phyloP scores from a whole-genome alignment of 2,888 invertebrate genomes.

The Halocaridina rubra region DNA sequence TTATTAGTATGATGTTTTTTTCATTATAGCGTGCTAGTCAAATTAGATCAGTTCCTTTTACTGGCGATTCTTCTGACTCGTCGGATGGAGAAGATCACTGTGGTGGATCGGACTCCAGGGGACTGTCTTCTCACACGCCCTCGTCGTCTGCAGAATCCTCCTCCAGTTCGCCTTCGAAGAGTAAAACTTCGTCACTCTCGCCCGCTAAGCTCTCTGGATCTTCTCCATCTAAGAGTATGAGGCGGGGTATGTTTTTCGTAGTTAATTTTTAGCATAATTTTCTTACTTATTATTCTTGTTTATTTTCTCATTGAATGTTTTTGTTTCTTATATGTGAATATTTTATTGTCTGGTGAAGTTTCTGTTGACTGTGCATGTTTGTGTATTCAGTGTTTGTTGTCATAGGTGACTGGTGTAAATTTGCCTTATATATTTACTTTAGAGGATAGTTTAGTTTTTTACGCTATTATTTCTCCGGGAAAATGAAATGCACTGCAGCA shows the following conservation, averaged over 20 bases:
- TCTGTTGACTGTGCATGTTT: too few species aligned
- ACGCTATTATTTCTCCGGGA: too few species aligned
- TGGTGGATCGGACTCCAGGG: constrained; percentile 66
- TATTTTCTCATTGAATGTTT: too few species aligned
- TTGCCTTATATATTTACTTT: too few species aligned
- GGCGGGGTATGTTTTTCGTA: constrained; percentile 66
- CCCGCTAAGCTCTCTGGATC: constrained; percentile 64
- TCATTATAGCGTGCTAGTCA: constrained; percentile 85
- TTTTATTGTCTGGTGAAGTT: too few species aligned
- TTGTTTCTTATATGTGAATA: too few species aligned
- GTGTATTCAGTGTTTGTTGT: too few species aligned
- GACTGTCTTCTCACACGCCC: constrained; percentile 63
- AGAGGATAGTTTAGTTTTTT: too few species aligned
- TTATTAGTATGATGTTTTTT: not conserved
- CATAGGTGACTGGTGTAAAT: too few species aligned
- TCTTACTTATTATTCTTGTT: too few species aligned
- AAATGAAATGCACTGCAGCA: too few species aligned
- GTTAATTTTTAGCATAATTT: too few species aligned
- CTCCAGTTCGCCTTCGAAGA: constrained; percentile 63
- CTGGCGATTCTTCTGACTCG: constrained; percentile 93
- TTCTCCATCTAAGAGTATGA: constrained; percentile 66
- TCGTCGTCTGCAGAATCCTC: constrained; percentile 62
- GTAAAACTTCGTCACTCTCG: constrained; percentile 62
- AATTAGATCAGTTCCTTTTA: constrained; percentile 94
- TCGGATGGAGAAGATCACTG: constrained; percentile 81